Evolutionary conservation across 2,888 invertebrate genomes (phyloP).

Genomic region (Tipula confusa): DNA sequence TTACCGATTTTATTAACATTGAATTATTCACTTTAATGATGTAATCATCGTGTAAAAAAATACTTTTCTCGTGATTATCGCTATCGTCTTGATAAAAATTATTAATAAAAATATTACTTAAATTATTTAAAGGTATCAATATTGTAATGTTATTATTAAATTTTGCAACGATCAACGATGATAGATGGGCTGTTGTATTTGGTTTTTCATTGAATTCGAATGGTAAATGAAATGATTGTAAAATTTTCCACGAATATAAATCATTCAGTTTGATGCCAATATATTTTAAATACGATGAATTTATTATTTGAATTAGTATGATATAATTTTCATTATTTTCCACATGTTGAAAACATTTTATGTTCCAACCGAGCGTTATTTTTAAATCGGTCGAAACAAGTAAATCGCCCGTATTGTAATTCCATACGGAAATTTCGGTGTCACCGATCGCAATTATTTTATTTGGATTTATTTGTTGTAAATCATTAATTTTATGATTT

Average conservation of each 20-base stretch:
- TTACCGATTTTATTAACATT: conserved; percentile 1
- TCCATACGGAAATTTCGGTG: conserved; percentile 47
- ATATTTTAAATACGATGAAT: neutral
- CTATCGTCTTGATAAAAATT: neutral
- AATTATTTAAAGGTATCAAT: neutral
- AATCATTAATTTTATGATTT: conserved; percentile 43
- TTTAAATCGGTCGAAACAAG: conserved; percentile 47
- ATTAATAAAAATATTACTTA: conserved; percentile 1
- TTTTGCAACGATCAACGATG: neutral
- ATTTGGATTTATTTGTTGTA: conserved; percentile 45
- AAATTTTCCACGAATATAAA: conserved; percentile 27
- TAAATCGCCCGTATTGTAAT: conserved; percentile 48
- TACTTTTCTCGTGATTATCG: neutral
- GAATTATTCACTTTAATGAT: neutral
- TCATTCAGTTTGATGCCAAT: conserved; percentile 12
- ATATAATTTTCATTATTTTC: conserved; percentile 26
- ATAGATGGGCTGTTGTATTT: neutral
- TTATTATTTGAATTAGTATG: neutral
- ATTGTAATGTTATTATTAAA: neutral
- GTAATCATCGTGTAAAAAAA: neutral
- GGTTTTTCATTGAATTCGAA: neutral
- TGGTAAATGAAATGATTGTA: neutral
- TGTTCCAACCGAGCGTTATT: conserved; percentile 42
- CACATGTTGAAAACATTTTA: conserved; percentile 35
- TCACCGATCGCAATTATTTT: conserved; percentile 47